These are phyloP conservation scores for Brassicogethes aeneus DNA, from an alignment of 2,888 invertebrate genomes.

Conservation along the genomic window DNA sequence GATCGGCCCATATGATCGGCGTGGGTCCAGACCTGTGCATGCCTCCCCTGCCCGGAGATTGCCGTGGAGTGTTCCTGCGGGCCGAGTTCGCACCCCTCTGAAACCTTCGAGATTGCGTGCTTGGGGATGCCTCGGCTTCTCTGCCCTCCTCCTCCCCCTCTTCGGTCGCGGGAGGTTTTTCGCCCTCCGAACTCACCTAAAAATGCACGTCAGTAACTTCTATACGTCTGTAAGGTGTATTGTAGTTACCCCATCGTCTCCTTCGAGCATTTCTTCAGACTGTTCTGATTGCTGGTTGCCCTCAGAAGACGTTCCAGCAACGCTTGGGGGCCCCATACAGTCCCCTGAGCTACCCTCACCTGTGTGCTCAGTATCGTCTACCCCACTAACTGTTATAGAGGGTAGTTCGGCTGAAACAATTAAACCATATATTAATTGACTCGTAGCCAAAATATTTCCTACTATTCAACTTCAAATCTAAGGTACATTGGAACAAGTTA, in stretches of 20 bases:
- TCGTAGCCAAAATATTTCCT: background rate
- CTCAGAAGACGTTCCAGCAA: slow-evolving; percentile 36
- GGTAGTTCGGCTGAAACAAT: slow-evolving; percentile 34
- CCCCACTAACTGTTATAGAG: slow-evolving; percentile 32
- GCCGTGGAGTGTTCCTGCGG: slow-evolving; percentile 20
- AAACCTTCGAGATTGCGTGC: slow-evolving; percentile 46
- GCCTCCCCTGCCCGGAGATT: slow-evolving; percentile 20
- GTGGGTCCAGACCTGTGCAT: slow-evolving; percentile 45
- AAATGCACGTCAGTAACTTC: no score
- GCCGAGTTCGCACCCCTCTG: slow-evolving; percentile 30
- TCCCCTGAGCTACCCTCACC: slow-evolving; percentile 37
- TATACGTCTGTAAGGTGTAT: no score
- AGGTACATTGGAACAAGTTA: background rate
- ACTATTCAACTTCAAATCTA: no score
- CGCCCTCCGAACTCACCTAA: slow-evolving; percentile 53
- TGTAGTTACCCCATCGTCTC: slow-evolving; percentile 35
- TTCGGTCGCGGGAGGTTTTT: slow-evolving; percentile 46
- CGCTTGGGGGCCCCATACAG: slow-evolving; percentile 34
- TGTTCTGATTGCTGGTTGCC: slow-evolving; percentile 26
- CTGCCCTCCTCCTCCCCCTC: slow-evolving; percentile 53
- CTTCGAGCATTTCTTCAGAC: slow-evolving; percentile 33
- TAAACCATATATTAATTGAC: slow-evolving; percentile 2
- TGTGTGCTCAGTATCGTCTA: slow-evolving; percentile 40
- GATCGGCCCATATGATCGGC: slow-evolving; percentile 54
- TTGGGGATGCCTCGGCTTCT: slow-evolving; percentile 69